phyloP scores from a whole-genome alignment of 2,888 invertebrate genomes.

The Acanthoscelides obtectus region DNA sequence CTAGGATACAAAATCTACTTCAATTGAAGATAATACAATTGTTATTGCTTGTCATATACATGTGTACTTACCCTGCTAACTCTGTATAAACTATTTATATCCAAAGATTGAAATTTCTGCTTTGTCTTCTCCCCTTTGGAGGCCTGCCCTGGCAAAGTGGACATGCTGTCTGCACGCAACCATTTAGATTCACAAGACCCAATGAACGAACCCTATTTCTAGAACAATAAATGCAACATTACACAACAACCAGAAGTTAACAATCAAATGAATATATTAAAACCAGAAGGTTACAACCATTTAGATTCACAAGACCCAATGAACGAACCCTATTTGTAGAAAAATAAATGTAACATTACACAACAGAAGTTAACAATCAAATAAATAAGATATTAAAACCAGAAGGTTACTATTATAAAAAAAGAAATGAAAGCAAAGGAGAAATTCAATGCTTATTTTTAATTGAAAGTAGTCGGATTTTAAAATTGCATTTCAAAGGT shows the following conservation, averaged over 20 bases:
- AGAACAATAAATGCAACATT: conserved; percentile 17
- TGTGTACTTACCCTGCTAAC: conserved; percentile 75
- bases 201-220: conserved; percentile 72
- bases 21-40: background rate
- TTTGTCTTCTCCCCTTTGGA: conserved; percentile 84
- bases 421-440: background rate
- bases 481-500: background rate
- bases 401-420: background rate
- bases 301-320: conserved; percentile 69
- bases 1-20: too few relatives aligned
- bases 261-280: too few relatives aligned
- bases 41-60: background rate
- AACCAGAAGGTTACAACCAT: too few relatives aligned
- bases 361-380: background rate
- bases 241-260: too few relatives aligned
- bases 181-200: conserved; percentile 75
- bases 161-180: conserved; percentile 95
- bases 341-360: conserved; percentile 7
- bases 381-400: background rate
- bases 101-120: conserved; percentile 93
- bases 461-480: background rate
- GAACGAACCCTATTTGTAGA: conserved; percentile 68
- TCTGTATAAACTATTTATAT: conserved; percentile 96
- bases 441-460: background rate
- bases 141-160: conserved; percentile 89